A percentile compares a stretch with the other conserved stretches of the same genome.
Evolutionary conservation across 2,113 vertebrate species (phyloP).

Genomic region (Tachuris rubrigastra): DNA sequence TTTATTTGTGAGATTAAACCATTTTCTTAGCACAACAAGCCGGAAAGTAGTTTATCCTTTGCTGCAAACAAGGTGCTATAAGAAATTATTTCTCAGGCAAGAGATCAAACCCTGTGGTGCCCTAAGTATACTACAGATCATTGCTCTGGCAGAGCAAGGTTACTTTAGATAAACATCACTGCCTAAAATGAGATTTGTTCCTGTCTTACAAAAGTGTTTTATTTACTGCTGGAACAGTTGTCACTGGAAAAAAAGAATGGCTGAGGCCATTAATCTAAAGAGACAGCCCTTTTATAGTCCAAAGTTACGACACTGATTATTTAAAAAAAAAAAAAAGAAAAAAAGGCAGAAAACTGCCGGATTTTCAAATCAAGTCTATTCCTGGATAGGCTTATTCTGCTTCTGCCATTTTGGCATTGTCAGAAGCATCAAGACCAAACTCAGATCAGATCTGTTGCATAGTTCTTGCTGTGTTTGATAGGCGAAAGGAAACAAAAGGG

Average conservation of each 20-base stretch:
- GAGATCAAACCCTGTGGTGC: background rate
- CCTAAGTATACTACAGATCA: background rate
- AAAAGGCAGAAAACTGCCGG: background rate
- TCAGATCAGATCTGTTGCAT: rapidly evolving
- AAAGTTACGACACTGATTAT: background rate
- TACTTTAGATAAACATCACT: slow-evolving; percentile 6
- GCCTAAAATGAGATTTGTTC: background rate
- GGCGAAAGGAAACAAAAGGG: background rate
- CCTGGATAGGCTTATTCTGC: background rate
- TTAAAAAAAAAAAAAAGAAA: background rate
- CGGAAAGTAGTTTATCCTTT: background rate
- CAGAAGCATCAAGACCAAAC: background rate
- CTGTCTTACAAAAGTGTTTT: background rate
- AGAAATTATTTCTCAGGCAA: background rate
- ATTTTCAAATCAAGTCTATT: background rate
- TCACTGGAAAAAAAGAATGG: background rate
- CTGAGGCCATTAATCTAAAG: background rate
- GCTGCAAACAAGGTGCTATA: background rate
- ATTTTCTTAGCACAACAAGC: background rate
- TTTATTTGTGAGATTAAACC: background rate
- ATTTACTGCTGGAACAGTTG: slow-evolving; percentile 30
- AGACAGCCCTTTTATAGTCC: background rate
- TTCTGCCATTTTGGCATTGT: background rate
- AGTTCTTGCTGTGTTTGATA: background rate
- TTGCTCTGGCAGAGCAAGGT: background rate